Evolutionary conservation across 1,140 invertebrate species (phyloP).

Genomic region (Liolophura sinensis): DNA sequence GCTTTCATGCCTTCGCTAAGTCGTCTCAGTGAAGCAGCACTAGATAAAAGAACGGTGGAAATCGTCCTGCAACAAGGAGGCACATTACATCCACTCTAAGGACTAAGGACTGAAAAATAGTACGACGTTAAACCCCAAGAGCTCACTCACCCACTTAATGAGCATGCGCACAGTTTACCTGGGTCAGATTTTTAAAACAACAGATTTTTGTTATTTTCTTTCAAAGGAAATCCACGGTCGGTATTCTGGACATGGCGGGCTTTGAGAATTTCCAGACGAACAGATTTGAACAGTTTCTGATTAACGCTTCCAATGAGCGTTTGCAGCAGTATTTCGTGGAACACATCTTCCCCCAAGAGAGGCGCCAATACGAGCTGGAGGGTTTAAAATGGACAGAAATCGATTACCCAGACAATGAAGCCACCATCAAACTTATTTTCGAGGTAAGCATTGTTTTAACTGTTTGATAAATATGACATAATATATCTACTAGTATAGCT

Average conservation of each 20-base stretch:
- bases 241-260: constrained; percentile 82
- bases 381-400: constrained; percentile 69
- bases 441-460: constrained; percentile 14
- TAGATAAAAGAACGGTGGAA: no score
- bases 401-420: constrained; percentile 76
- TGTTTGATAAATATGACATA: background rate
- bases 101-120: no score
- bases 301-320: constrained; percentile 38
- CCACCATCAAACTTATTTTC: constrained; percentile 31
- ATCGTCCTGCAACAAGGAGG: no score
- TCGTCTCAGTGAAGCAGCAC: no score
- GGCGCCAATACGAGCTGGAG: constrained; percentile 77
- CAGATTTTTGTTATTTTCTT: no score
- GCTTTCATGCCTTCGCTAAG: no score
- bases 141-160: no score
- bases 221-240: constrained; percentile 46
- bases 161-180: no score
- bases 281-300: constrained; percentile 73
- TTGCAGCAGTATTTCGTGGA: constrained; percentile 83
- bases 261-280: constrained; percentile 82
- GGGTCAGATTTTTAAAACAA: no score
- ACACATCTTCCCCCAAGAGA: constrained; percentile 81
- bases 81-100: no score
- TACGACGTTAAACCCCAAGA: no score
- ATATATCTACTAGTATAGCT: no score